Base-by-base conservation (phyloP, 2,797 vertebrate species). In the Scolopax rusticola region DNA sequence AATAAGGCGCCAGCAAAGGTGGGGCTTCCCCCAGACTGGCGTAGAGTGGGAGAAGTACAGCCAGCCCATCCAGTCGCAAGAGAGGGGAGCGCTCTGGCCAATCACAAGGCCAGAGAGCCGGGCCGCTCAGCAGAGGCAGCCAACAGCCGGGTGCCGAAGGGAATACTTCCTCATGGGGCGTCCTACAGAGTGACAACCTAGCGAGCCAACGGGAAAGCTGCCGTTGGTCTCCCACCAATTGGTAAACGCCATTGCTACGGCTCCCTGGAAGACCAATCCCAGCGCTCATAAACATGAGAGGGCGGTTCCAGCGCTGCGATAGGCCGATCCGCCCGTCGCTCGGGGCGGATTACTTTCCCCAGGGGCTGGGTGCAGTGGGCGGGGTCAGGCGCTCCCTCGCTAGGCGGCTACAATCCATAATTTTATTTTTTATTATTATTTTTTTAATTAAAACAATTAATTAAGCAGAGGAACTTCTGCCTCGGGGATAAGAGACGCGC, bases 1-100 rank as follows among this genome's bases (percentile, higher is more conserved):
- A 68, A 73, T 1, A 6, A 33, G 11, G 14, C 0, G 5, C 4
- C 1, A 4, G 1, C 1, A 2, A 0, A 11, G 61, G 56, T 8
- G 43, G 63, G 13, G 41, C 25, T 40, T 33, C 5, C 11, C 9
- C 9, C 18, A 17, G 32, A 8, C 0, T 0, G 15, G 19, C 2
- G 12, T 9, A 3, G 19, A 24, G 41, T 9, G 9, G 36, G 6
- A 15, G 5, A 36, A 30, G 38, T 23, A 25, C 27, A 11, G 11
- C 3, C 21, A 21, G 8, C 5, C 6, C 32, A 7, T 18, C 76
- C 80, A 63, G 33, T 40, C 25, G 17, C 11, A 12, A 32, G 12
- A 9, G 17, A 11, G 11, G 8, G 2, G 5, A 11, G 7, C 0
- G 1, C 4, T 3, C 5, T 4, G 24, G 0, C 89, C 94, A 94